phyloP scores from a whole-genome alignment of 2,888 invertebrate species.

The Idaea biselata region DNA sequence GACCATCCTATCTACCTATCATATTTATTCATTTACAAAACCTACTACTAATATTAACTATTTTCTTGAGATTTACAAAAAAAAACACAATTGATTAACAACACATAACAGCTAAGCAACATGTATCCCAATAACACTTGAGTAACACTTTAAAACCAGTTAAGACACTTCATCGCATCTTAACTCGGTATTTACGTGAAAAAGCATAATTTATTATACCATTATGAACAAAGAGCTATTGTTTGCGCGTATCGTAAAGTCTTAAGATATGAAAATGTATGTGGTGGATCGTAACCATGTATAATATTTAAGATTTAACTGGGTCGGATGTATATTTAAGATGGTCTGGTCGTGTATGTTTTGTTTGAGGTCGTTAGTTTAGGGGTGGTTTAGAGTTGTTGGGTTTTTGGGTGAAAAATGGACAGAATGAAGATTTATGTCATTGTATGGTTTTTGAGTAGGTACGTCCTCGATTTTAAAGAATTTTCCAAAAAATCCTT shows the following conservation, averaged over 20 bases:
- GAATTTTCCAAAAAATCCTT: too few relatives aligned
- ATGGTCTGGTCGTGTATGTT: background rate
- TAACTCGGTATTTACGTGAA: background rate
- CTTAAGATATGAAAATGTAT: conserved; percentile 19
- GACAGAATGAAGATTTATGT: too few relatives aligned
- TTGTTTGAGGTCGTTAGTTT: background rate
- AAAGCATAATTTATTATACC: background rate
- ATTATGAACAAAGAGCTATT: conserved; percentile 9
- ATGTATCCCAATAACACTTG: background rate
- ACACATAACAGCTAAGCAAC: too few relatives aligned
- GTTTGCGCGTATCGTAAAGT: conserved; percentile 2
- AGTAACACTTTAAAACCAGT: background rate
- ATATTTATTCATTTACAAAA: too few relatives aligned
- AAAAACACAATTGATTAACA: too few relatives aligned
- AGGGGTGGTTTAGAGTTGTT: background rate
- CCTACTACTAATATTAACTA: too few relatives aligned
- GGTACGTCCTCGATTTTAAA: too few relatives aligned
- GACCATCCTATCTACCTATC: too few relatives aligned
- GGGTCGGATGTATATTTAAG: background rate
- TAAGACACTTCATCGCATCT: background rate
- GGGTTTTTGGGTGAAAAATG: too few relatives aligned
- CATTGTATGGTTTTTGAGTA: too few relatives aligned
- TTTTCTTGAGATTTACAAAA: too few relatives aligned
- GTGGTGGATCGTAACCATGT: conserved; percentile 17
- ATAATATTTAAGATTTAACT: conserved; percentile 5